phyloP scores from a whole-genome alignment of 2,888 invertebrate species.

The Ferrisia virgata region DNA sequence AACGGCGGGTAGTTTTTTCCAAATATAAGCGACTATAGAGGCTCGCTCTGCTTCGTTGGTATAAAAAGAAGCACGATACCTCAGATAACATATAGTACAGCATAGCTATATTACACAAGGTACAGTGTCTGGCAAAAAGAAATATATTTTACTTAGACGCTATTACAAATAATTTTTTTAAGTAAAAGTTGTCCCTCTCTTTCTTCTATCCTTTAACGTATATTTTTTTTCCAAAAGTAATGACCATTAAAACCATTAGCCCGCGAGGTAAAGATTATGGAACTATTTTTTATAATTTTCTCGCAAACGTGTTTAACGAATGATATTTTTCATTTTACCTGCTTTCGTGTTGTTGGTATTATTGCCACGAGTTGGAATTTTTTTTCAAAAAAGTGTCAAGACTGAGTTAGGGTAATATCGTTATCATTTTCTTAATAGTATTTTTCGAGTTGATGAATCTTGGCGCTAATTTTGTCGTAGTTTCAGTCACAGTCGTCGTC shows the following conservation, averaged over 20 bases:
- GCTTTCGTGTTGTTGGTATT: not conserved
- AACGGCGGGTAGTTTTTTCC: not conserved
- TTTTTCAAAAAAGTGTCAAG: not conserved
- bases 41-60: too few species aligned
- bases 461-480: not conserved
- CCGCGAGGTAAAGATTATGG: not conserved
- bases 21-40: not conserved
- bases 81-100: not conserved
- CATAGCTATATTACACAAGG: too few species aligned
- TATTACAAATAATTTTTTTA: conserved; percentile 3
- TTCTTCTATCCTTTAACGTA: too few species aligned
- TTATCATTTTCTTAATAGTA: not conserved
- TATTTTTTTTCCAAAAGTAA: not conserved
- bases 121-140: not conserved
- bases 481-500: not conserved
- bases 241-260: conserved; percentile 14
- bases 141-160: conserved; percentile 7
- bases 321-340: conserved; percentile 12
- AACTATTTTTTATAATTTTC: conserved; percentile 17
- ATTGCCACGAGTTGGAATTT: not conserved
- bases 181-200: not conserved
- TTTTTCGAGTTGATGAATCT: conserved; percentile 11
- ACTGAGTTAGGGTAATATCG: not conserved
- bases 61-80: not conserved
- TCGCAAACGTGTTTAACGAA: not conserved